A percentile compares a stretch with the other conserved stretches of the same genome.
phyloP scores from a whole-genome alignment of 1,140 invertebrate species.

The Leptoteleia sp. region DNA sequence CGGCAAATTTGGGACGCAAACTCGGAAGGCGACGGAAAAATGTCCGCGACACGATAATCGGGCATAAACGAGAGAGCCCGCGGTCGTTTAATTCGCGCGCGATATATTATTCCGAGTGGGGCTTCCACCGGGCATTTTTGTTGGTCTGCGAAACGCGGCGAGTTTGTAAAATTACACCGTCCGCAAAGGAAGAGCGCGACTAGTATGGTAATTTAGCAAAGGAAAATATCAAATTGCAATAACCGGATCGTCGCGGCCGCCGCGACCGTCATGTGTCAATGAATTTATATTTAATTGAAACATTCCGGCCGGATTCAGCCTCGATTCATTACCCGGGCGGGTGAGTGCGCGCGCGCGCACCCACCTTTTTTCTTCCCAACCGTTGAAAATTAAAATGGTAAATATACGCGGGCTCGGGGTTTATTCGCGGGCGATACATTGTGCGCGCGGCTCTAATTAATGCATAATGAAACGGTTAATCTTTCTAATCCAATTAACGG shows the following conservation, averaged over 20 bases:
- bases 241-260: conserved; percentile 23
- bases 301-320: conserved; percentile 13
- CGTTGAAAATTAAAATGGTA: conserved; percentile 17
- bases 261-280: conserved; percentile 46
- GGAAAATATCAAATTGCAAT: conserved; percentile 55
- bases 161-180: conserved; percentile 32
- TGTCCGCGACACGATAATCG: too few species aligned
- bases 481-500: conserved; percentile 56
- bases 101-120: neutral
- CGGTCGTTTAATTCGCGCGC: neutral
- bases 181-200: conserved; percentile 20
- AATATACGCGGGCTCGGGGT: conserved; percentile 9
- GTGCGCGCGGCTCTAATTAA: conserved; percentile 30
- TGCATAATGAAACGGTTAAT: conserved; percentile 50
- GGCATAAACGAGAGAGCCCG: too few species aligned
- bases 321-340: conserved; percentile 5
- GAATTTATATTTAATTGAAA: conserved; percentile 51
- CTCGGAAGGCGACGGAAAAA: too few species aligned
- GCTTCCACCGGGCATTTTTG: conserved; percentile 12
- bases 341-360: neutral
- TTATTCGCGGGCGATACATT: conserved; percentile 9
- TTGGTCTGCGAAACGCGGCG: conserved; percentile 15
- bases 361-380: conserved; percentile 4
- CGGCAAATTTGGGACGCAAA: too few species aligned
- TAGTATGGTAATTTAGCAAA: conserved; percentile 48